phyloP scores from a whole-genome alignment of 2,888 invertebrate species.

The Lepidonotus clava region DNA sequence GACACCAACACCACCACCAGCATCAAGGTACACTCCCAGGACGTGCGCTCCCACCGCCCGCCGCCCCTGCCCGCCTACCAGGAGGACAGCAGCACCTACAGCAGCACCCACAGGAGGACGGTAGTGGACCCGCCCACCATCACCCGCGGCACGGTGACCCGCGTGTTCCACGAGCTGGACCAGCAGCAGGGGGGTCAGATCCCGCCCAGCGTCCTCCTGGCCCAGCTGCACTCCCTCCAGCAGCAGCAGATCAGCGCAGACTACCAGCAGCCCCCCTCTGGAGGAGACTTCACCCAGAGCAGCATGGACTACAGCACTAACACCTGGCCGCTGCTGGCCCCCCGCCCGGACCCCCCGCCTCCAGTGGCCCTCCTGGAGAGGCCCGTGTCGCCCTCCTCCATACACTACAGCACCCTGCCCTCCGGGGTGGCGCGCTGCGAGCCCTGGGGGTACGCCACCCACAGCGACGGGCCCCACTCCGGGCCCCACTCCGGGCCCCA shows the following conservation, averaged over 20 bases:
- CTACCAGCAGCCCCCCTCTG: background rate
- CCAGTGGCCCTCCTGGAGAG: background rate
- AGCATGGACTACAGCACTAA: conserved; percentile 37
- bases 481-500: background rate
- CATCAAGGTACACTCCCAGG: background rate
- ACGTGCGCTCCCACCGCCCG: background rate
- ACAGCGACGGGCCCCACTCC: too few relatives aligned
- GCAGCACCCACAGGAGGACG: background rate
- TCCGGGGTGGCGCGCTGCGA: background rate
- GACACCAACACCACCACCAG: conserved; percentile 29
- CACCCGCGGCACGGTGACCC: conserved; percentile 57
- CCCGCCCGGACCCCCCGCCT: background rate
- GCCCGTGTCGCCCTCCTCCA: background rate
- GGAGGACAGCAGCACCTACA: background rate
- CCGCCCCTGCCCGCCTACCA: background rate
- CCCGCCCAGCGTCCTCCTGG: conserved; percentile 29
- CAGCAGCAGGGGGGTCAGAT: background rate
- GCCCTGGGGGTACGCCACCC: background rate
- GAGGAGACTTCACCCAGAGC: background rate
- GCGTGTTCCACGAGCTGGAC: conserved; percentile 54
- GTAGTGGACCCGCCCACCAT: conserved; percentile 56
- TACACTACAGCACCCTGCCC: conserved; percentile 4
- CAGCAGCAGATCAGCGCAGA: background rate
- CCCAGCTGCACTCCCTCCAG: conserved; percentile 26
- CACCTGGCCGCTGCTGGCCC: conserved; percentile 24